Conservation (phyloP, 64 coral and sea anemone genomes). For the Montipora capricornis region DNA sequence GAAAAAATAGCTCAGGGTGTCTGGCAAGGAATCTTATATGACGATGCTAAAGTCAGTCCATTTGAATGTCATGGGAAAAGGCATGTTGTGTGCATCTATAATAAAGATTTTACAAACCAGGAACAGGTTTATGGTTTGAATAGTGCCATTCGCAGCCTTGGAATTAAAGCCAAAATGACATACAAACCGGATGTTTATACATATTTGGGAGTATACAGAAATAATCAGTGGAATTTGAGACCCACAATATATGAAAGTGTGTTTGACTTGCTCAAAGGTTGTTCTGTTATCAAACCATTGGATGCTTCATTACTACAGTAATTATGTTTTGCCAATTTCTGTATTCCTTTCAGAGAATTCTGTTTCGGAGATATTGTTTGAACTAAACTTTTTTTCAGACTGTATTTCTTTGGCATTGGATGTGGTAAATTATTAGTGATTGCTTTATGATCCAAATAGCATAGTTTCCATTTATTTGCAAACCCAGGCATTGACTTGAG, state of each 20-base stretch:
- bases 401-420: too few species aligned
- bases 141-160: not conserved
- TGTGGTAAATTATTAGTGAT: too few species aligned
- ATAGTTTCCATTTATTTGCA: too few species aligned
- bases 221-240: not conserved
- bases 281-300: too few species aligned
- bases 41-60: not conserved
- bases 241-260: not conserved
- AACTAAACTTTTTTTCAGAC: too few species aligned
- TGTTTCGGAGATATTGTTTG: too few species aligned
- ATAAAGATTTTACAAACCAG: slow-evolving; percentile 24
- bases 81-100: slow-evolving; percentile 22
- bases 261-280: too few species aligned
- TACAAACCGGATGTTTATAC: slow-evolving; percentile 49
- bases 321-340: too few species aligned
- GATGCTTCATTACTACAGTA: too few species aligned
- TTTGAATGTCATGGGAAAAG: not conserved
- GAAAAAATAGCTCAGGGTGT: not conserved
- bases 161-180: not conserved
- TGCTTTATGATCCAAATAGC: too few species aligned
- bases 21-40: not conserved
- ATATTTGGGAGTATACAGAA: not conserved
- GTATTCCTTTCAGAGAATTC: too few species aligned
- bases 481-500: too few species aligned
- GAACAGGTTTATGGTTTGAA: not conserved